Percentiles rank a stretch among this genome's conserved stretches.
Conservation (phyloP, 1,140 invertebrate genomes). For the Drosophila kanapiae region DNA sequence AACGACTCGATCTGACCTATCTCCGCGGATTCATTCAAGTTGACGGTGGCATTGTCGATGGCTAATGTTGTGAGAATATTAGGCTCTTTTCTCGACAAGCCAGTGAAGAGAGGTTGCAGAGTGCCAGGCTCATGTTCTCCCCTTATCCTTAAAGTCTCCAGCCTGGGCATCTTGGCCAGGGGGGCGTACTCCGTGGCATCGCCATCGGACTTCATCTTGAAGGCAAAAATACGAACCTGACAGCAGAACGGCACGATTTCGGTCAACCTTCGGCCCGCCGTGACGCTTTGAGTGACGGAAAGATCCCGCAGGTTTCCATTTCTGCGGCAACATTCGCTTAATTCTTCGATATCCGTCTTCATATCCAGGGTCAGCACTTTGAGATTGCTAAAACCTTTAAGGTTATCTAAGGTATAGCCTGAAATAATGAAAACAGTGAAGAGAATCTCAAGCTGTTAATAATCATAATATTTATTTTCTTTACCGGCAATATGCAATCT, state of each 20-base stretch:
- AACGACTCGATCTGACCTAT: constrained; percentile 4
- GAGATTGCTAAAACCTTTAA: not conserved
- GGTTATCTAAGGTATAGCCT: constrained; percentile 12
- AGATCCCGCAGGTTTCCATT: not conserved
- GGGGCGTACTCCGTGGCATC: constrained; percentile 7
- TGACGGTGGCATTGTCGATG: not conserved
- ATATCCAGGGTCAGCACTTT: constrained; percentile 1
- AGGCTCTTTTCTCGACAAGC: not conserved
- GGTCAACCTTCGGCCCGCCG: constrained; percentile 3
- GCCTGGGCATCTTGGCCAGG: not conserved
- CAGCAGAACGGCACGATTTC: constrained; percentile 8
- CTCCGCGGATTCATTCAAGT: not conserved
- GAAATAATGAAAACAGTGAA: not conserved
- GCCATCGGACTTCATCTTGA: not conserved
- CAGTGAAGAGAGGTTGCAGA: not conserved
- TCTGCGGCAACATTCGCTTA: not conserved
- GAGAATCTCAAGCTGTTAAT: too few relatives aligned
- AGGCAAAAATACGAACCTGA: not conserved
- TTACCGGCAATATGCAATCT: constrained; percentile 1
- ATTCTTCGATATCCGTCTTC: constrained; percentile 3
- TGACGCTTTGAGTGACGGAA: not conserved
- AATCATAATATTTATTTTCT: not conserved
- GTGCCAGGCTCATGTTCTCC: constrained; percentile 8
- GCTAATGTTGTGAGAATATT: not conserved
- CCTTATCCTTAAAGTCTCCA: not conserved